These are phyloP conservation scores for Orgyia antiqua DNA, from an alignment of 2,888 invertebrate species.

Conservation along the genomic window DNA sequence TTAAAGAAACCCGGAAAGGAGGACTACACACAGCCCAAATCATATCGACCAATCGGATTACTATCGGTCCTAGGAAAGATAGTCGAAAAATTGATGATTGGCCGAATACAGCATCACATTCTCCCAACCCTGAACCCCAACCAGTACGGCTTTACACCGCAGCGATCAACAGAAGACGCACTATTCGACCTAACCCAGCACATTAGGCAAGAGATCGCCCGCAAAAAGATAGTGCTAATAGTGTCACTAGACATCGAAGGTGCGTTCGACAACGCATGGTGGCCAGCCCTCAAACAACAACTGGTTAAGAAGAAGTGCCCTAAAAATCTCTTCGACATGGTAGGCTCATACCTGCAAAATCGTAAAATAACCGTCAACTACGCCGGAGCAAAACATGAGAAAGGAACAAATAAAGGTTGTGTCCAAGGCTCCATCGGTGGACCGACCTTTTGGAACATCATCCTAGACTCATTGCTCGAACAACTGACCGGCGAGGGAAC, in stretches of 20 bases:
- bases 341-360: background rate
- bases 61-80: too few relatives aligned
- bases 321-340: background rate
- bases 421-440: too few relatives aligned
- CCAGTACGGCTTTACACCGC: conserved; percentile 6
- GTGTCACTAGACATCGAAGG: conserved; percentile 7
- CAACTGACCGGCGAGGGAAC: too few relatives aligned
- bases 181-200: conserved; percentile 1
- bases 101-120: too few relatives aligned
- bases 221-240: background rate
- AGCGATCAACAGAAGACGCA: conserved; percentile 5
- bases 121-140: too few relatives aligned
- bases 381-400: background rate
- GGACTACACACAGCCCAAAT: conserved; percentile 6
- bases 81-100: too few relatives aligned
- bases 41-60: conserved; percentile 9
- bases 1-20: too few relatives aligned
- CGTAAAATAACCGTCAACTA: background rate
- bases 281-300: conserved; percentile 2
- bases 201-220: background rate
- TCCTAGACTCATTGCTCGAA: too few relatives aligned
- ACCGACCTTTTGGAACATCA: conserved; percentile 4
- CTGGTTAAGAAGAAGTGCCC: background rate
- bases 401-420: conserved; percentile 1
- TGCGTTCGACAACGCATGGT: conserved; percentile 8